These are phyloP conservation scores for Halcyon smyrnensis DNA, from an alignment of 2,797 vertebrate species.

Conservation along the genomic window DNA sequence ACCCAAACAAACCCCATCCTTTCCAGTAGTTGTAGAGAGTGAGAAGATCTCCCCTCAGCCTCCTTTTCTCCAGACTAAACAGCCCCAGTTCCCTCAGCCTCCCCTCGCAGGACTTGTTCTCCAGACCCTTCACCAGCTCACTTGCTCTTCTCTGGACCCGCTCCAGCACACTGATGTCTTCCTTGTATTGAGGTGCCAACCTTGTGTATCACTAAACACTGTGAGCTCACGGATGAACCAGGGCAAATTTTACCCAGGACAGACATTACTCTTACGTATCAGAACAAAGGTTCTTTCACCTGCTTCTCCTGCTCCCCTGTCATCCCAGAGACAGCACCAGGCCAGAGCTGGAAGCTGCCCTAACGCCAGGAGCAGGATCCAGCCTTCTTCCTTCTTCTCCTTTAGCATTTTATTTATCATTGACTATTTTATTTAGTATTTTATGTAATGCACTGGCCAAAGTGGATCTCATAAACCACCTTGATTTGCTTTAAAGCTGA, in stretches of 20 bases:
- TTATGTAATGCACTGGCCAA: neutral
- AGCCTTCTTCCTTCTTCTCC: neutral
- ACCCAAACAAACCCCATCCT: neutral
- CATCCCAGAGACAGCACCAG: neutral
- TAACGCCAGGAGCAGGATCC: neutral
- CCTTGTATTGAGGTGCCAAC: too few relatives aligned
- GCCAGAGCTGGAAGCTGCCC: neutral
- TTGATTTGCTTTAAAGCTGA: neutral
- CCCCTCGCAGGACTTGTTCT: too few relatives aligned
- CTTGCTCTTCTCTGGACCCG: too few relatives aligned
- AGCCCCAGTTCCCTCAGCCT: too few relatives aligned
- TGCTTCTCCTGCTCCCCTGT: neutral
- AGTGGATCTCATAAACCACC: neutral
- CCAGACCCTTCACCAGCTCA: too few relatives aligned
- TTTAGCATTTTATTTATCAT: neutral
- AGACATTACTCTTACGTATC: neutral
- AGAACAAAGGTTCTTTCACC: neutral
- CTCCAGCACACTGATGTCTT: too few relatives aligned
- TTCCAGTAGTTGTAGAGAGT: too few relatives aligned
- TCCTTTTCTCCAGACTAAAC: too few relatives aligned
- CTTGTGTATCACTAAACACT: neutral
- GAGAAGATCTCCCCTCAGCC: too few relatives aligned
- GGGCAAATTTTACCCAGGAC: neutral
- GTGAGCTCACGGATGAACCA: neutral
- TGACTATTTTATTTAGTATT: neutral